These are phyloP conservation scores for Zaprionus tsacasi DNA, from an alignment of 1,140 invertebrate genomes.

Conservation along the genomic window DNA sequence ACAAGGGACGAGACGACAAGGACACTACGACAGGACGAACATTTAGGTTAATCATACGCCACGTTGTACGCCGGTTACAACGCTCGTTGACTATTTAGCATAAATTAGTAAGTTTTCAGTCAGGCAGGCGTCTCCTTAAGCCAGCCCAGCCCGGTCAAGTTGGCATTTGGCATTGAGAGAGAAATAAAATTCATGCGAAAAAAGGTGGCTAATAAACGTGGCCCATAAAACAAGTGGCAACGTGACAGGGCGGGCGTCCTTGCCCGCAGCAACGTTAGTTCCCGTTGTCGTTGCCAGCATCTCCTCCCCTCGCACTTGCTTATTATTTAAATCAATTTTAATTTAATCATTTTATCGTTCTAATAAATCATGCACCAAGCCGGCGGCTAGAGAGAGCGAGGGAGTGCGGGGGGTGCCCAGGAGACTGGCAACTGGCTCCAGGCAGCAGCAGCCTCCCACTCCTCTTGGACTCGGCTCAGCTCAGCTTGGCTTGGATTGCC, in stretches of 20 bases:
- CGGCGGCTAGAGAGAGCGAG: slow-evolving; percentile 14
- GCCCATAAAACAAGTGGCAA: slow-evolving; percentile 17
- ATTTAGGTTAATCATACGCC: slow-evolving; percentile 79
- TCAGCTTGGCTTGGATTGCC: slow-evolving; percentile 18
- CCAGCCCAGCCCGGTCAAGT: slow-evolving; percentile 12
- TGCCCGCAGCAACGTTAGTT: neutral
- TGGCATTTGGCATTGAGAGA: slow-evolving; percentile 31
- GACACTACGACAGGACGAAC: slow-evolving; percentile 35
- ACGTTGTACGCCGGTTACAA: slow-evolving; percentile 43
- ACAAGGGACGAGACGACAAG: slow-evolving; percentile 29
- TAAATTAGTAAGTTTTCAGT: slow-evolving; percentile 78
- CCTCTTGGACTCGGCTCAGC: neutral
- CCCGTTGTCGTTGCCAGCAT: neutral
- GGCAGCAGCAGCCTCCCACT: neutral
- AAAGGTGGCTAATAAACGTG: slow-evolving; percentile 45
- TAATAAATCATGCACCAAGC: slow-evolving; percentile 71
- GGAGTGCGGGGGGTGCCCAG: neutral
- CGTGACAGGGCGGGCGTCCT: neutral
- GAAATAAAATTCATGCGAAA: slow-evolving; percentile 42
- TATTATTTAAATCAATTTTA: slow-evolving; percentile 78
- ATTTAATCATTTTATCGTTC: slow-evolving; percentile 81
- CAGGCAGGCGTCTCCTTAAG: neutral
- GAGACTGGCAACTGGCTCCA: neutral
- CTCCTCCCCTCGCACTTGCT: slow-evolving; percentile 7
- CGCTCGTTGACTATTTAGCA: slow-evolving; percentile 64